Evolutionary conservation across 2,797 vertebrate genomes (phyloP), one percentile per base, ranked within the genome.

Genomic region (Cryptoprocta ferox): DNA sequence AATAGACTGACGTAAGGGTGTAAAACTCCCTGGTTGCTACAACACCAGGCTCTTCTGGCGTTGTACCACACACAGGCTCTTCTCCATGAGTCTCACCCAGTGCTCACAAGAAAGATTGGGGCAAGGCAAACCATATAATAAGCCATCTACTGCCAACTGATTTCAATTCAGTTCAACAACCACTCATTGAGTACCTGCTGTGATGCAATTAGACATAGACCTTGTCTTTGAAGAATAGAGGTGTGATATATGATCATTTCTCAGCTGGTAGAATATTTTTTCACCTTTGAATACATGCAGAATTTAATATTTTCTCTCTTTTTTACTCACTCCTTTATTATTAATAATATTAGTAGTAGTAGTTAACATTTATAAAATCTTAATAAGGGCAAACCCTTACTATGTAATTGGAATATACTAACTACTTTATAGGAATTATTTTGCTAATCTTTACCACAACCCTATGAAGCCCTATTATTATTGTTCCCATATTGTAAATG

Each of bases 81-180:
- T 89, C 45, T 76, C 39, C 53, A 30, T 42, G 59, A 56, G 35
- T 5, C 15, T 89, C 37, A 37, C 21, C 26, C 14, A 6, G 32
- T 32, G 5, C 15, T 79, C 56, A 56, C 19, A 59, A 18, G 53
- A 63, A 89, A 78, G 32, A 79, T 0, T 45, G 13, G 2, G 39
- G 35, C 16, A 78, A 32, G 32, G 45, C 32, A 32, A n/a, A 5
- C 28, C 8, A 32, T 48, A 48, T 19, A 48, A 75, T 32, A 16
- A 48, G 8, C 9, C 37, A 53, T 19, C 65, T 61, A 71, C 82
- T 86, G 35, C 26, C 56, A 73, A 73, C 2, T 71, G 26, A 59
- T 79, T 88, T 79, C 79, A 97, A 80, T 81, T 91, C 82, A 45
- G 3, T 63, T 95, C 59, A 91, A 19, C 15, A 53, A 50, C 68